phyloP scores from a whole-genome alignment of 64 coral and sea anemone species.

The Trachythela sp. region DNA sequence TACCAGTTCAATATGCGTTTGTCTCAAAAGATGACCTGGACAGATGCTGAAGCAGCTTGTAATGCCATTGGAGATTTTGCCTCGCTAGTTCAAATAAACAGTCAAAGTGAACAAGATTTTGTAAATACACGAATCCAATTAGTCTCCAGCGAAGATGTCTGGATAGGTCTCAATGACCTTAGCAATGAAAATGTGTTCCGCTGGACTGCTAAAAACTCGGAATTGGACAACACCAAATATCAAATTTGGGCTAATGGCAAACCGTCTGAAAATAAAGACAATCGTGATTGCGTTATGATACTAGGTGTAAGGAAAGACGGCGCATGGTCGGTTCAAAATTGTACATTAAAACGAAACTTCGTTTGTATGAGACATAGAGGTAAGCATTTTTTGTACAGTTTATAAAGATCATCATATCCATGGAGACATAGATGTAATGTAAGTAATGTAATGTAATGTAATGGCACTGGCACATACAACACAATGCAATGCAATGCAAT shows the following conservation, averaged over 20 bases:
- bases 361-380: conserved; percentile 1
- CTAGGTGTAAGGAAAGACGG: not conserved
- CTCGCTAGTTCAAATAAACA: not conserved
- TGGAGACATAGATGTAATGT: not conserved
- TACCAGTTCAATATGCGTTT: not conserved
- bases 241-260: not conserved
- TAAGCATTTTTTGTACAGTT: too few species aligned
- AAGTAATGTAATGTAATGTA: too few species aligned
- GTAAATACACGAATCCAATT: not conserved
- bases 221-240: not conserved
- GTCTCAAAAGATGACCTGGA: not conserved
- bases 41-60: not conserved
- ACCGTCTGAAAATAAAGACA: not conserved
- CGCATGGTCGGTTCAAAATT: not conserved
- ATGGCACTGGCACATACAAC: too few species aligned
- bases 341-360: conserved; percentile 6
- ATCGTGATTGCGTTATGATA: not conserved
- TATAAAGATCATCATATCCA: not conserved
- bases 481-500: too few species aligned
- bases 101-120: conserved; percentile 12
- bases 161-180: not conserved
- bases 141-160: not conserved
- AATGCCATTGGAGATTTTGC: not conserved
- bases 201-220: not conserved
- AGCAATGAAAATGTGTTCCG: not conserved